These are phyloP conservation scores for Aphelenchoides fujianensis DNA, from an alignment of 1,140 invertebrate genomes.

Conservation along the genomic window DNA sequence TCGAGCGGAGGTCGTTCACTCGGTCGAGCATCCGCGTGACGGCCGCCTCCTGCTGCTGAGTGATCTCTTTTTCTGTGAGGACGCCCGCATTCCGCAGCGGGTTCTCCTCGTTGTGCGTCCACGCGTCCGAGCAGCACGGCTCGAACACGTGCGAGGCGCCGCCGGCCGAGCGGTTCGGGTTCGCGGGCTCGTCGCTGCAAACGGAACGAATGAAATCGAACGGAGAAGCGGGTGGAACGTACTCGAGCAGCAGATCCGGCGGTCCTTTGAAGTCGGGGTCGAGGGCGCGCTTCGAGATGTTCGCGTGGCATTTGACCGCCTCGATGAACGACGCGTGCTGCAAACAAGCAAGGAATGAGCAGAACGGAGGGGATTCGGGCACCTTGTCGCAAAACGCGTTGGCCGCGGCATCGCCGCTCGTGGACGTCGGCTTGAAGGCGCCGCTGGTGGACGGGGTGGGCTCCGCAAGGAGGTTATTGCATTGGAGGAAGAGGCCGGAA, in stretches of 20 bases:
- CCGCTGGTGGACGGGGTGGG: not conserved
- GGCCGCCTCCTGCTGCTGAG: constrained; percentile 10
- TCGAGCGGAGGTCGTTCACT: not conserved
- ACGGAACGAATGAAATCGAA: not conserved
- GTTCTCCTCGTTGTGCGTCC: not conserved
- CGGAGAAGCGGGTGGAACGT: not conserved
- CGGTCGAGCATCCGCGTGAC: not conserved
- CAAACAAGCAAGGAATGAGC: constrained; percentile 13
- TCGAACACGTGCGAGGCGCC: constrained; percentile 17
- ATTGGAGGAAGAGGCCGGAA: constrained; percentile 14
- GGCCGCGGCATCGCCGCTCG: not conserved
- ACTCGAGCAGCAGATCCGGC: not conserved
- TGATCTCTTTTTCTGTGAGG: constrained; percentile 14
- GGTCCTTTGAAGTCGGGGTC: constrained; percentile 9
- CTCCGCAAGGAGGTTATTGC: not conserved
- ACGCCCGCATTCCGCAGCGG: constrained; percentile 1
- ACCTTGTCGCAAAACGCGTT: constrained; percentile 24
- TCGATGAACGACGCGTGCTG: constrained; percentile 7
- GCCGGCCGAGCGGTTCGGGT: not conserved
- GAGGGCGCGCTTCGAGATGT: not conserved
- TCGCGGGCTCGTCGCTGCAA: not conserved
- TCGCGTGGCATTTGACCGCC: not conserved
- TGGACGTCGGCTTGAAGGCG: no score
- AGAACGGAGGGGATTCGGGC: not conserved
- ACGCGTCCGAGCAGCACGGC: constrained; percentile 9